Conservation (phyloP, 2,888 invertebrate genomes). For the Adelognathus sp. region DNA sequence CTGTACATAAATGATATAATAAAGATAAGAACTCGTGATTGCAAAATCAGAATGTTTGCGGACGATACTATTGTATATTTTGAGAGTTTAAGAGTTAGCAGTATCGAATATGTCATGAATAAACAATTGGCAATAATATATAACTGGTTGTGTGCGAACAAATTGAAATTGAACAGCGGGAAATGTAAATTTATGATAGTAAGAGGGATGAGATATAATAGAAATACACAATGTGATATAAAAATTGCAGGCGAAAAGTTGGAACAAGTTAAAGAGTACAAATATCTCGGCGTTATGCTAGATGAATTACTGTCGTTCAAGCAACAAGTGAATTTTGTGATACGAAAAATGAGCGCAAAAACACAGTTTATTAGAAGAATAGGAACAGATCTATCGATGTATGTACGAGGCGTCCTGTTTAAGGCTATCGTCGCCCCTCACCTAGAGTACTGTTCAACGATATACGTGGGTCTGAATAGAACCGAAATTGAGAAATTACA, state of each 20-base stretch:
- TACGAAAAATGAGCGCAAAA: neutral
- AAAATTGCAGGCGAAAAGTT: neutral
- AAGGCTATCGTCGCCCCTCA: neutral
- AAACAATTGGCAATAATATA: neutral
- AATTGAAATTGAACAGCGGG: neutral
- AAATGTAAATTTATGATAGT: neutral
- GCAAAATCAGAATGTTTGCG: conserved; percentile 47
- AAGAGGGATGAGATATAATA: neutral
- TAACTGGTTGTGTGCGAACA: neutral
- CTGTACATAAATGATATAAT: conserved; percentile 54
- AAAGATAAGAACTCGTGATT: neutral
- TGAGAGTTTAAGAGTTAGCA: neutral
- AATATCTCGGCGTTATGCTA: conserved; percentile 12
- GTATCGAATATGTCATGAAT: neutral
- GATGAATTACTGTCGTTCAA: conserved; percentile 22
- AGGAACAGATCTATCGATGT: neutral
- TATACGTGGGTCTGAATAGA: neutral
- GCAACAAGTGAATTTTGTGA: neutral
- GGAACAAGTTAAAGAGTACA: neutral
- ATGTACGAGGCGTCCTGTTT: too few species aligned
- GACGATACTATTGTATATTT: conserved; percentile 43
- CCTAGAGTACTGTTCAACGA: neutral
- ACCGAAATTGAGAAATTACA: neutral
- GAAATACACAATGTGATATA: neutral
- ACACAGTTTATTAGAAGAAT: neutral